Base-by-base conservation (phyloP, 2,888 invertebrate genomes). In the Hedychridium roseum region DNA sequence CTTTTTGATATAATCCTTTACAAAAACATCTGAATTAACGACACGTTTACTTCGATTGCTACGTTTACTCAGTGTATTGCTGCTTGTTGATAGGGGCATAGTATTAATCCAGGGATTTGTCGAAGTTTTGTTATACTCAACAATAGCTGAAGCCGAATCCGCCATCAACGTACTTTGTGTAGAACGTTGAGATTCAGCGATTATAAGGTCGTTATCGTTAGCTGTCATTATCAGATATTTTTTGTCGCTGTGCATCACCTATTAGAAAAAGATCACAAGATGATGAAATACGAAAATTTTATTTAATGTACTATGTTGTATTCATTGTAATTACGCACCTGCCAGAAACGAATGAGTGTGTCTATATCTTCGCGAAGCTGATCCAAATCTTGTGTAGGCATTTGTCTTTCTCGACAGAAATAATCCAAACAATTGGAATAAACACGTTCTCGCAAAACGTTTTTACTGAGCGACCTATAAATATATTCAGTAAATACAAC, bases 371-470 rank as follows among this genome's bases (percentile, higher is more conserved):
- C 95, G 12, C 93, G 80, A 11, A 99, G 79, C 3, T 89, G 88
- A 1, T 87, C 85, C 0, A 89, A 84, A 21, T 86, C 84, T 70
- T 94, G 94, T 0, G 89, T 88, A 0, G 98, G 97, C 64, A 91
- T 93, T 45, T 90, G 90, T n/a, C 91, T 88, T 0, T 91, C 90
- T 1, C 92, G 87, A 69, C 94, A 94, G 80, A 95, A 99, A 79
- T 97, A 99, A 77, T 99, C 98, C 42, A 99, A 81, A 43, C 97
- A 95, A 23, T 90, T 90, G 56, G 92, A 91, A 79, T 99, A 99
- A 30, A 99, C 92, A 1, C 98, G 84, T 79, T 98, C 97, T 1
- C 99, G 84, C 0, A 99, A 82, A 1, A 98, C 92, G 73, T 96
- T 96, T 66, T 97, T 91, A 0, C 92, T 90, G 18, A 96, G 77